phyloP scores from a whole-genome alignment of 2,797 vertebrate genomes.

The Melanotaenia pygmaea region DNA sequence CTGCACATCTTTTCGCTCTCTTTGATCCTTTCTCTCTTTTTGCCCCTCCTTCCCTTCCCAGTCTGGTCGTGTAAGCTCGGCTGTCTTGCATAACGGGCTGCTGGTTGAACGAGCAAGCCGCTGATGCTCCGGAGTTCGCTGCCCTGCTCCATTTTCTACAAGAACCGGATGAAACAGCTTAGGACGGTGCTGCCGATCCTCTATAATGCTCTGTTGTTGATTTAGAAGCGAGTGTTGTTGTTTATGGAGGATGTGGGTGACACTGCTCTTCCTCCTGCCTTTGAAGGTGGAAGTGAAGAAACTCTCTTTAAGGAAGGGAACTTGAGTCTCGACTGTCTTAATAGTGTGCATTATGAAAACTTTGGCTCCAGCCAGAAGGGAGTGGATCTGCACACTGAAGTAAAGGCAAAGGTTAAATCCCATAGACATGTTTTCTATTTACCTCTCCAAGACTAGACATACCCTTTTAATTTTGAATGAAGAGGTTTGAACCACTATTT shows the following conservation, averaged over 20 bases:
- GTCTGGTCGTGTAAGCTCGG: slow-evolving; percentile 73
- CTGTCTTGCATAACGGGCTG: slow-evolving; percentile 87
- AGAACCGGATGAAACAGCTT: slow-evolving; percentile 37
- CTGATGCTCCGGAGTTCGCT: slow-evolving; percentile 83
- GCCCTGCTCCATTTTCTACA: slow-evolving; percentile 63
- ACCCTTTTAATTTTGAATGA: background rate
- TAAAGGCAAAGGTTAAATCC: slow-evolving; percentile 9
- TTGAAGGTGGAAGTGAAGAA: slow-evolving; percentile 82
- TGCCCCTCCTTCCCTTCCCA: slow-evolving; percentile 80
- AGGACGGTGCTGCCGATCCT: slow-evolving; percentile 56
- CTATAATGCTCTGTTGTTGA: slow-evolving; percentile 65
- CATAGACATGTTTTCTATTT: background rate
- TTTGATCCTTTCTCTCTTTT: slow-evolving; percentile 77
- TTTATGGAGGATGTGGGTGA: slow-evolving; percentile 76
- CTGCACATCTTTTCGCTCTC: slow-evolving; percentile 58
- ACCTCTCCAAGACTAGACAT: background rate
- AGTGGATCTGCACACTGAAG: background rate
- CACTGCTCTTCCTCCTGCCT: slow-evolving; percentile 79
- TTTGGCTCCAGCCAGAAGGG: slow-evolving; percentile 23
- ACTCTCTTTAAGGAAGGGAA: slow-evolving; percentile 82
- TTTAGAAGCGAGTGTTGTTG: slow-evolving; percentile 61
- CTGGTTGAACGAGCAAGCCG: slow-evolving; percentile 81
- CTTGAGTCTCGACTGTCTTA: slow-evolving; percentile 83
- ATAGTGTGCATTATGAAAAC: slow-evolving; percentile 82
- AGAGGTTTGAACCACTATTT: too few relatives aligned